phyloP scores from a whole-genome alignment of 2,888 invertebrate species.

The Rotaria socialis region DNA sequence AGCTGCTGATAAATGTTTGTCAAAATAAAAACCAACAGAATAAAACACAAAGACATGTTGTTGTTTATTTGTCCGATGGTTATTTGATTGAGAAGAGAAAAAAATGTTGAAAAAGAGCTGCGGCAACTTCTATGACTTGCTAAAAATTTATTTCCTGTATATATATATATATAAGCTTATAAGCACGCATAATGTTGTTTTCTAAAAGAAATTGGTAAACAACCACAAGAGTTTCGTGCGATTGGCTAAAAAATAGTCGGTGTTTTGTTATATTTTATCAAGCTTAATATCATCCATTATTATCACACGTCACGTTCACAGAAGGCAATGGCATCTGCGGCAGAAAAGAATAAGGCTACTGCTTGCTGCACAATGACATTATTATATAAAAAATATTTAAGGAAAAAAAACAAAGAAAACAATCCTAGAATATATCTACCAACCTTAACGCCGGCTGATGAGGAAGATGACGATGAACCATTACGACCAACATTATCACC shows the following conservation, averaged over 20 bases:
- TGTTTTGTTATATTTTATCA: neutral
- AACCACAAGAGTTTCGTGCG: neutral
- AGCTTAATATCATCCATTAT: slow-evolving; percentile 11
- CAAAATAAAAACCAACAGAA: neutral
- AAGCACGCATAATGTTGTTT: neutral
- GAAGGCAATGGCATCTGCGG: slow-evolving; percentile 12
- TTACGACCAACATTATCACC: neutral
- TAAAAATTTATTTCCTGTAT: neutral
- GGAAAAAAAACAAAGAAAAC: neutral
- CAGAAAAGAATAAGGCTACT: slow-evolving; percentile 18
- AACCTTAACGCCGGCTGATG: slow-evolving; percentile 5
- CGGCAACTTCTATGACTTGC: neutral
- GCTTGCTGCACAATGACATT: slow-evolving; percentile 29
- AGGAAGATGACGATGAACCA: neutral
- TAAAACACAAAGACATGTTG: neutral
- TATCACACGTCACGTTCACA: slow-evolving; percentile 13
- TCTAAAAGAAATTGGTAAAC: neutral
- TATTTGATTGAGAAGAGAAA: neutral
- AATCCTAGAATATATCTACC: neutral
- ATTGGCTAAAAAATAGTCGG: neutral
- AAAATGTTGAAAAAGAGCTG: neutral
- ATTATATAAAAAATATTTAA: neutral
- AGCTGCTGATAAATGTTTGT: neutral
- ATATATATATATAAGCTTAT: neutral
- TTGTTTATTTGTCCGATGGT: neutral